Percentiles rank a stretch among this genome's conserved stretches.
phyloP scores from a whole-genome alignment of 2,113 vertebrate species.

The Ceyx margarethae region DNA sequence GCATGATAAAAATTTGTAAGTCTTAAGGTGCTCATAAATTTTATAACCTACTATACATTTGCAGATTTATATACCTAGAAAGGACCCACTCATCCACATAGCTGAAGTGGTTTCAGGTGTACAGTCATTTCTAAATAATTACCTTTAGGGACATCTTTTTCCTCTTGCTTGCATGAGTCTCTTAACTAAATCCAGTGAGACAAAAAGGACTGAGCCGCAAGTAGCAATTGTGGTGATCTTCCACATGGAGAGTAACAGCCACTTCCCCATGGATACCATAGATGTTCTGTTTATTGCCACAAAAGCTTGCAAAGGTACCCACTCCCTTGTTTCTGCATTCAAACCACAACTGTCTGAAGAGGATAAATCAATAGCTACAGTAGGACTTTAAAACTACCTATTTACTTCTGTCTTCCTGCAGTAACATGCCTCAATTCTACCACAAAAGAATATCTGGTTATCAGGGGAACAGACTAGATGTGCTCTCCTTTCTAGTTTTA shows the following conservation, averaged over 20 bases:
- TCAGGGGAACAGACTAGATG: background rate
- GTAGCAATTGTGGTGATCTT: background rate
- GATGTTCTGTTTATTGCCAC: background rate
- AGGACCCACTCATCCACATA: background rate
- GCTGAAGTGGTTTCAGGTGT: background rate
- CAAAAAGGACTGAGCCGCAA: background rate
- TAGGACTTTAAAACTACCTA: background rate
- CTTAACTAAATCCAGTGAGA: background rate
- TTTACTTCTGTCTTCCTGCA: background rate
- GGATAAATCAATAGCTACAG: background rate
- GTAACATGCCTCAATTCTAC: background rate
- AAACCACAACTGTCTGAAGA: background rate
- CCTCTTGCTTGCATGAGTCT: background rate
- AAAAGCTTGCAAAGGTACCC: background rate
- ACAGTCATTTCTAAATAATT: conserved; percentile 23
- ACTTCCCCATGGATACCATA: background rate
- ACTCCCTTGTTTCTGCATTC: background rate
- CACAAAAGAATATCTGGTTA: background rate
- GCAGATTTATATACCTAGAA: conserved; percentile 59
- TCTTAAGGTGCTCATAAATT: conserved; percentile 60
- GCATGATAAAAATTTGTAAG: conserved; percentile 64
- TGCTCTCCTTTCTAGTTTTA: background rate
- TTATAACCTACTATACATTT: conserved; percentile 39
- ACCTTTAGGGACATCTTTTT: background rate
- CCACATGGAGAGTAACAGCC: background rate